A percentile compares a stretch with the other conserved stretches of the same genome.
These are phyloP conservation scores for Leptinotarsa peninsularis DNA, from an alignment of 2,888 invertebrate species.

Conservation along the genomic window DNA sequence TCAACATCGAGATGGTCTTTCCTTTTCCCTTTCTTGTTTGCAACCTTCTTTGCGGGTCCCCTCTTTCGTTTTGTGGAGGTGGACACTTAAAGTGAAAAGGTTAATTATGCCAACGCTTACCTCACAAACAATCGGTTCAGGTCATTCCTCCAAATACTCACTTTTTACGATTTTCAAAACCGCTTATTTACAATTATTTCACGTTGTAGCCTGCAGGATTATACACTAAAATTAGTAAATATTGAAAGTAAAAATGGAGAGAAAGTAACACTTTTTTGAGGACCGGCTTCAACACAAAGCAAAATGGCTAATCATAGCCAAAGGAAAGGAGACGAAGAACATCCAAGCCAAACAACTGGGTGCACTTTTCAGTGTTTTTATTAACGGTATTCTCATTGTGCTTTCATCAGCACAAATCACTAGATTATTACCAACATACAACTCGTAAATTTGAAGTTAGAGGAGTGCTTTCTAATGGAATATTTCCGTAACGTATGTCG, in stretches of 20 bases:
- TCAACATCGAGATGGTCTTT: constrained; percentile 65
- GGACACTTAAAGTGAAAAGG: constrained; percentile 29
- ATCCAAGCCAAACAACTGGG: constrained; percentile 56
- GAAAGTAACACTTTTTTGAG: constrained; percentile 27
- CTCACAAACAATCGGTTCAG: constrained; percentile 15
- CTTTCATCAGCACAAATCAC: constrained; percentile 49
- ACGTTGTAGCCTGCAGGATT: neutral
- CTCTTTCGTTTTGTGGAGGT: constrained; percentile 64
- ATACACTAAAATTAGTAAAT: neutral
- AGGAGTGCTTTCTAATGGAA: constrained; percentile 1
- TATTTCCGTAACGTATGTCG: constrained; percentile 7
- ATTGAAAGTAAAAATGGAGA: constrained; percentile 27
- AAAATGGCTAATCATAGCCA: constrained; percentile 58
- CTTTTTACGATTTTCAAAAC: constrained; percentile 1
- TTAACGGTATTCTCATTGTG: constrained; percentile 55
- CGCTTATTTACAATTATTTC: neutral
- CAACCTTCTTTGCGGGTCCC: constrained; percentile 60
- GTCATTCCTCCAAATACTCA: constrained; percentile 10
- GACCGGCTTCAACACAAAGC: constrained; percentile 52
- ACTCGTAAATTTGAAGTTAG: constrained; percentile 23
- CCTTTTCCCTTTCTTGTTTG: constrained; percentile 60
- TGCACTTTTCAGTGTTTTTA: constrained; percentile 52
- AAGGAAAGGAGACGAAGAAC: constrained; percentile 39
- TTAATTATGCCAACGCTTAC: constrained; percentile 18
- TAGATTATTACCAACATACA: constrained; percentile 52